Evolutionary conservation across 30 jellyfish, hydroid and myxozoan species (phyloP).

Genomic region (Rhopilema esculentum): DNA sequence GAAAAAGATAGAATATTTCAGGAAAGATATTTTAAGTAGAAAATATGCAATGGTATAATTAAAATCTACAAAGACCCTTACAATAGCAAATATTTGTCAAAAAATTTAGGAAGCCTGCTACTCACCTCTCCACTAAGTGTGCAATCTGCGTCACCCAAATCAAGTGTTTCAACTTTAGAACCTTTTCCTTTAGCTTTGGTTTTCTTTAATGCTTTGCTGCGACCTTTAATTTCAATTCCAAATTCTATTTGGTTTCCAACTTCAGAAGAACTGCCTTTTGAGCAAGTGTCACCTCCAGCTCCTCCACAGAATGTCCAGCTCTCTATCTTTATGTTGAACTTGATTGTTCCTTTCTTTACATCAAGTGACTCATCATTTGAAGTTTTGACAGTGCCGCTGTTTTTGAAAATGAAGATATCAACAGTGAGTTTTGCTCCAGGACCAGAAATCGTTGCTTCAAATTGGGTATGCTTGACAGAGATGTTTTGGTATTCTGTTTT

Average conservation of each 20-base stretch:
- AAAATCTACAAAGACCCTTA: too few species aligned
- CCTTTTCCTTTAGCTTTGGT: constrained; percentile 26
- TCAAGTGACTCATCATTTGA: constrained; percentile 20
- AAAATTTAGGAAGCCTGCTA: not conserved
- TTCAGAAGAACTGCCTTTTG: not conserved
- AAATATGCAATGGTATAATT: too few species aligned
- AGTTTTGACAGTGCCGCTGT: constrained; percentile 12
- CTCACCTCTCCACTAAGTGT: constrained; percentile 22
- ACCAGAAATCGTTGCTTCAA: constrained; percentile 31
- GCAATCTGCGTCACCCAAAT: constrained; percentile 17
- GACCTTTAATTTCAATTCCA: not conserved
- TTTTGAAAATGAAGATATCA: constrained; percentile 36
- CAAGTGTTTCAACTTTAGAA: constrained; percentile 1
- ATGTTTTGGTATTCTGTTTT: constrained; percentile 17
- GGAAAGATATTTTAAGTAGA: too few species aligned
- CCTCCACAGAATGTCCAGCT: constrained; percentile 52
- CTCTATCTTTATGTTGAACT: constrained; percentile 17
- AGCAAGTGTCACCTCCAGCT: not conserved
- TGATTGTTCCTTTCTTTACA: constrained; percentile 31
- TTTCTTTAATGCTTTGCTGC: constrained; percentile 3
- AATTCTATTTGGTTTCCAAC: not conserved
- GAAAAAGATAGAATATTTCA: too few species aligned
- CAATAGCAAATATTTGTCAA: too few species aligned
- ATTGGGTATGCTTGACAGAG: constrained; percentile 8
- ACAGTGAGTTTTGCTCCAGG: constrained; percentile 48